Percentiles rank a stretch among this genome's conserved stretches.
Evolutionary conservation across 2,113 vertebrate species (phyloP).

Genomic region (Prunella fulvescens): DNA sequence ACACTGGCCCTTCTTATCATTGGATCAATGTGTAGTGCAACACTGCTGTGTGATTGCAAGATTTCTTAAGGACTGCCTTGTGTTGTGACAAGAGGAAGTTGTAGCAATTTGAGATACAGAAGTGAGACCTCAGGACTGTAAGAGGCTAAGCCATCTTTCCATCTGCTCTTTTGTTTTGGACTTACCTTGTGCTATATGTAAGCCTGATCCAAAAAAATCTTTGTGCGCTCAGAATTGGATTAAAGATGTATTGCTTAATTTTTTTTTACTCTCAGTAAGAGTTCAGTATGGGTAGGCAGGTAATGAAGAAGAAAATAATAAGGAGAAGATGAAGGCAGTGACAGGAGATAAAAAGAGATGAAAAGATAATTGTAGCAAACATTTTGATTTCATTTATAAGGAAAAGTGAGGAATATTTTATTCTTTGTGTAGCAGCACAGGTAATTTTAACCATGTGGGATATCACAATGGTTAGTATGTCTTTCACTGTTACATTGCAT

Average conservation of each 20-base stretch:
- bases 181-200: neutral
- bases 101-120: neutral
- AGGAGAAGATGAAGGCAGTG: neutral
- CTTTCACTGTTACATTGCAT: neutral
- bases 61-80: neutral
- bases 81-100: neutral
- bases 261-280: neutral
- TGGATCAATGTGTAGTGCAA: neutral
- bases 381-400: neutral
- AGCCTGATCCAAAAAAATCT: conserved; percentile 9
- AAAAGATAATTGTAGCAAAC: neutral
- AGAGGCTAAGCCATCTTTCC: neutral
- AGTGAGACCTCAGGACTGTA: neutral
- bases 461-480: neutral
- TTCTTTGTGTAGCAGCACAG: neutral
- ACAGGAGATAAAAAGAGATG: neutral
- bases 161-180: neutral
- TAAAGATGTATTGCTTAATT: neutral
- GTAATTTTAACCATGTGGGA: neutral
- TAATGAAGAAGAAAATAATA: neutral
- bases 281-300: neutral
- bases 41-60: neutral
- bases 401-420: neutral
- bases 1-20: neutral
- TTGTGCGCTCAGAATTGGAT: neutral